Conservation (phyloP, 2,888 invertebrate species). For the Drosophila mercatorum region DNA sequence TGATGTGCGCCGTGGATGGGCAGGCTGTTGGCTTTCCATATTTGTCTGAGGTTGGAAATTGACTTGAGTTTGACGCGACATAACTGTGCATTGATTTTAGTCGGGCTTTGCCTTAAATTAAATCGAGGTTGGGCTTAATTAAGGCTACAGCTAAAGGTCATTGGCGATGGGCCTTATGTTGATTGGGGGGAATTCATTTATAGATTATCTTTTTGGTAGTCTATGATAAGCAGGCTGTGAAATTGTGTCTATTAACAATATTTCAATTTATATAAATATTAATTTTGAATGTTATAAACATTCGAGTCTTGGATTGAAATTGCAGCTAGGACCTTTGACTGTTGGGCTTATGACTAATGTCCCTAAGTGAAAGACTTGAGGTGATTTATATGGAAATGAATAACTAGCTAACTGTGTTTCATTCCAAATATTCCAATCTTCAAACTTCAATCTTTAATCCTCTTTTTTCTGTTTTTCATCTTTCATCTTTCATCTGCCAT, state of each 20-base stretch:
- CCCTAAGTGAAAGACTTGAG: too few relatives aligned
- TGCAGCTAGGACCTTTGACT: too few relatives aligned
- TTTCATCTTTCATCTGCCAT: not conserved
- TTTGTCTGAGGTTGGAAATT: slow-evolving; percentile 18
- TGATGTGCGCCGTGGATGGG: slow-evolving; percentile 8
- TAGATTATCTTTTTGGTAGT: not conserved
- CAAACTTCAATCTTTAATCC: not conserved
- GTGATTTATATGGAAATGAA: too few relatives aligned
- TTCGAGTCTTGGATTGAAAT: too few relatives aligned
- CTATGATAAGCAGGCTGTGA: too few relatives aligned
- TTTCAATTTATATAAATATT: too few relatives aligned
- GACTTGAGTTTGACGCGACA: slow-evolving; percentile 1
- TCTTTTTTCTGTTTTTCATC: not conserved
- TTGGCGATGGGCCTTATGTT: not conserved
- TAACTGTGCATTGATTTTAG: not conserved
- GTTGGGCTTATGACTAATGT: too few relatives aligned
- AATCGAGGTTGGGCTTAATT: not conserved
- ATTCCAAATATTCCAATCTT: not conserved
- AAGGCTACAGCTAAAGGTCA: not conserved
- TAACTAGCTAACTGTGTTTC: too few relatives aligned
- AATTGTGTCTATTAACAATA: too few relatives aligned
- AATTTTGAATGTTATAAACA: too few relatives aligned
- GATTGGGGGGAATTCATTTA: not conserved
- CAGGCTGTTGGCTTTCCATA: slow-evolving; percentile 31
- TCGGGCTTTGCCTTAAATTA: not conserved